Evolutionary conservation across 2,797 vertebrate species (phyloP).

Genomic region (Paedocypris micromegethes): DNA sequence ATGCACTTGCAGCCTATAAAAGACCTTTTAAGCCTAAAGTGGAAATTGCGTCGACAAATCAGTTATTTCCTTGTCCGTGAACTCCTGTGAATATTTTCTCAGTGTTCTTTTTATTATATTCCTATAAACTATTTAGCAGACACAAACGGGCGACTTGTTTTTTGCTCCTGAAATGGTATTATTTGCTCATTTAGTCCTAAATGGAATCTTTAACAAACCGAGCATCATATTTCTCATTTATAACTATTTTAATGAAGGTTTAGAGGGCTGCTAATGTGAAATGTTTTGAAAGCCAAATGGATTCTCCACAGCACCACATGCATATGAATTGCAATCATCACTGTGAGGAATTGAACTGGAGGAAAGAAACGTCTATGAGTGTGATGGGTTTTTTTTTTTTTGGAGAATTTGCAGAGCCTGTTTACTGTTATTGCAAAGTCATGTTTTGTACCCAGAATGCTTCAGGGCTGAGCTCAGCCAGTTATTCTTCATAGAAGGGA

Average conservation of each 20-base stretch:
- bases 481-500: constrained; percentile 6
- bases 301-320: constrained; percentile 28
- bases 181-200: constrained; percentile 8
- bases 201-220: constrained; percentile 22
- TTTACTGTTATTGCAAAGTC: constrained; percentile 3
- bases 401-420: constrained; percentile 15
- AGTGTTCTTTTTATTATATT: neutral
- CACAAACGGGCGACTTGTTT: neutral
- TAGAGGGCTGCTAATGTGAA: constrained; percentile 18
- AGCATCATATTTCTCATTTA: constrained; percentile 26
- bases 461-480: constrained; percentile 13
- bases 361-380: constrained; percentile 26
- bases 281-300: constrained; percentile 33
- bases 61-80: neutral
- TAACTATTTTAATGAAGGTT: constrained; percentile 20
- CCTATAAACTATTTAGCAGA: constrained; percentile 1
- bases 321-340: constrained; percentile 28
- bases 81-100: neutral
- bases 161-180: neutral
- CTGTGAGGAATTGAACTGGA: constrained; percentile 32
- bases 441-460: constrained; percentile 16
- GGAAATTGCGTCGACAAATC: neutral
- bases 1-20: neutral
- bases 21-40: neutral
- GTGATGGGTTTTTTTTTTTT: neutral